Conservation (phyloP, 2,113 vertebrate species). For the Xyrauchen texanus region DNA sequence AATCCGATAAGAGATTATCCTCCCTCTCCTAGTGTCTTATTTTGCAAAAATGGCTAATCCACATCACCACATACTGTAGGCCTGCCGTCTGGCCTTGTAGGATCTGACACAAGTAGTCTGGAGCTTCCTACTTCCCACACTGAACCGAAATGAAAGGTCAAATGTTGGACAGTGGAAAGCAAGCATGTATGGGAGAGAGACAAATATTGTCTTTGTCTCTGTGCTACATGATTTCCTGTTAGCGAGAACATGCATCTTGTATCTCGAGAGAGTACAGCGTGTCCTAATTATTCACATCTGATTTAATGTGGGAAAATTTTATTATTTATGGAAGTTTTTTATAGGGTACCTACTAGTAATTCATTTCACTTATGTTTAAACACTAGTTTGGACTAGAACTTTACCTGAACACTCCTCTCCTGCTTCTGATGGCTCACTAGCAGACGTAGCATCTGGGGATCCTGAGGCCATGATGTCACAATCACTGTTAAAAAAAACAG, state of each 20-base stretch:
- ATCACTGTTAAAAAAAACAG: slow-evolving; percentile 74
- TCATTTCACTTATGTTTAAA: not conserved
- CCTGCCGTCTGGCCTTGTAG: not conserved
- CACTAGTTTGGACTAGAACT: not conserved
- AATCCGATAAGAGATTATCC: slow-evolving; percentile 54
- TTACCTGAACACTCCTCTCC: slow-evolving; percentile 81
- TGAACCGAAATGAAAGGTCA: slow-evolving; percentile 24
- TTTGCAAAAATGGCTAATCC: slow-evolving; percentile 42
- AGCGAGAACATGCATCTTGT: slow-evolving; percentile 19
- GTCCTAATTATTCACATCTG: not conserved
- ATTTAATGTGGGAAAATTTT: not conserved
- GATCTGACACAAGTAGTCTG: slow-evolving; percentile 22
- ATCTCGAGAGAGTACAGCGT: not conserved
- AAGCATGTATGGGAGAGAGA: slow-evolving; percentile 5
- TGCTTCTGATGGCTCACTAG: slow-evolving; percentile 71
- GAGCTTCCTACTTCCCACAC: slow-evolving; percentile 42
- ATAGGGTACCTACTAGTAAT: not conserved
- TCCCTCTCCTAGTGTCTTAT: slow-evolving; percentile 2
- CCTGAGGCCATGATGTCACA: slow-evolving; percentile 76
- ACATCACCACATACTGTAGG: not conserved
- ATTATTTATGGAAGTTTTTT: not conserved
- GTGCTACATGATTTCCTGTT: slow-evolving; percentile 58
- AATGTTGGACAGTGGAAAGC: slow-evolving; percentile 30
- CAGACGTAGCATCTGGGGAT: slow-evolving; percentile 65
- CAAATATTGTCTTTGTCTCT: slow-evolving; percentile 35